A percentile compares a stretch with the other conserved stretches of the same genome.
phyloP scores from a whole-genome alignment of 64 coral and sea anemone species.

The Pachyseris speciosa region DNA sequence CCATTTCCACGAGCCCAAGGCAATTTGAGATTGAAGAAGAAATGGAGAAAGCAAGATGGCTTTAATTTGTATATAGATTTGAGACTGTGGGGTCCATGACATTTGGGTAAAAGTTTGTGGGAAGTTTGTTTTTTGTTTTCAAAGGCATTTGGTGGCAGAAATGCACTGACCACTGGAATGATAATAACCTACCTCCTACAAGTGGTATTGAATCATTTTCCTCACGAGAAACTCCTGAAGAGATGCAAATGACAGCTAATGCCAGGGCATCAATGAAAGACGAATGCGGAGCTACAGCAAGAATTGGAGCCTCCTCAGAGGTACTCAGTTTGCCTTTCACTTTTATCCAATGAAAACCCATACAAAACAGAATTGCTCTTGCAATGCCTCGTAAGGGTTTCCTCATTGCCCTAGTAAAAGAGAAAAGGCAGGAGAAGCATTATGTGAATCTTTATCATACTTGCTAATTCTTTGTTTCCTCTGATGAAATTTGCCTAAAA shows the following conservation, averaged over 20 bases:
- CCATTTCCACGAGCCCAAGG: too few species aligned
- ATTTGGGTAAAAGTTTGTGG: too few species aligned
- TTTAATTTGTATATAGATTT: too few species aligned
- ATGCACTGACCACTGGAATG: too few species aligned
- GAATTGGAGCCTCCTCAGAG: conserved; percentile 78
- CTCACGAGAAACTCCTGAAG: conserved; percentile 73
- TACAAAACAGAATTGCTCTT: conserved; percentile 72
- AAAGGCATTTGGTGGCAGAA: too few species aligned
- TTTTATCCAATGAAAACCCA: conserved; percentile 93
- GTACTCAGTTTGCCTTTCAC: conserved; percentile 75
- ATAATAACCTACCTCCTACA: conserved; percentile 62
- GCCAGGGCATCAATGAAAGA: conserved; percentile 84
- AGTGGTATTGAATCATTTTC: conserved; percentile 88
- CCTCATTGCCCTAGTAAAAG: conserved; percentile 43
- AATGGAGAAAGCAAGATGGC: too few species aligned
- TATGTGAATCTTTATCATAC: neutral
- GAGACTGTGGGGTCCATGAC: too few species aligned
- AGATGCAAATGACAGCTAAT: conserved; percentile 68
- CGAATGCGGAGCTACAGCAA: conserved; percentile 81
- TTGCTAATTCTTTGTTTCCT: too few species aligned
- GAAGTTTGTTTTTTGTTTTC: too few species aligned
- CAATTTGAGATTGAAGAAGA: too few species aligned
- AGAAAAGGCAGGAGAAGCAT: neutral
- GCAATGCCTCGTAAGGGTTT: conserved; percentile 65
- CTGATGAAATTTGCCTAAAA: too few species aligned